Evolutionary conservation across 2,797 vertebrate genomes (phyloP), one percentile per base, ranked within the genome.

Genomic region (Diplodus puntazzo): DNA sequence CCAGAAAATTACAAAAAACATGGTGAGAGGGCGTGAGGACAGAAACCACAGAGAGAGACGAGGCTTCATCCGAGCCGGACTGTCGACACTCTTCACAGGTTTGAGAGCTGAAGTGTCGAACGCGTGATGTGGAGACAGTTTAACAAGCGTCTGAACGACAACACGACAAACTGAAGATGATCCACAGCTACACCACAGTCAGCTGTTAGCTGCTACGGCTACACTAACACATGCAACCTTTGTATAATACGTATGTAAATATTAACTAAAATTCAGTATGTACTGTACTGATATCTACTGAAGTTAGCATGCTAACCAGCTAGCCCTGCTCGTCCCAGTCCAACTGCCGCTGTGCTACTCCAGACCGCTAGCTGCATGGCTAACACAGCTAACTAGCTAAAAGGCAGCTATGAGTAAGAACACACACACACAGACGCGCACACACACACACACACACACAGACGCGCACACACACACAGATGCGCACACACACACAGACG

Each of bases 381-480:
- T 34, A 34, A 34, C 30, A 34, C 30, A 6, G 30, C 30, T 34
- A 34, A 34, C 30, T 7, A 34, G 30, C 30, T 34, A 34, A 34
- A 34, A 34, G 30, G 30, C 30, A 34, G 30, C 30, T 34, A n/a
- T n/a, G n/a, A n/a, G n/a, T n/a, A n/a, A n/a, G n/a, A n/a, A n/a
- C n/a, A 45, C 43, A 45, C 12, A 45, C 43, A 13, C 11, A 43
- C 43, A 43, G 11, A 43, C 11, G 13, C 42, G 11, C 43, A 13
- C 11, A 14, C 12, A 45, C 43, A 45, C 43, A 13, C 12, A 98
- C 43, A 13, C 11, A 43, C 43, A 43, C 43, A 43, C 43, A 13
- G n/a, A n/a, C n/a, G n/a, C 11, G 4, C 12, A 45, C 43, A 45
- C 43, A 13, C 12, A 98, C 97, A 43, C 43, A 43, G 11, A 43